Conservation (phyloP, 2,797 vertebrate species). For the Manis crassicaudata region DNA sequence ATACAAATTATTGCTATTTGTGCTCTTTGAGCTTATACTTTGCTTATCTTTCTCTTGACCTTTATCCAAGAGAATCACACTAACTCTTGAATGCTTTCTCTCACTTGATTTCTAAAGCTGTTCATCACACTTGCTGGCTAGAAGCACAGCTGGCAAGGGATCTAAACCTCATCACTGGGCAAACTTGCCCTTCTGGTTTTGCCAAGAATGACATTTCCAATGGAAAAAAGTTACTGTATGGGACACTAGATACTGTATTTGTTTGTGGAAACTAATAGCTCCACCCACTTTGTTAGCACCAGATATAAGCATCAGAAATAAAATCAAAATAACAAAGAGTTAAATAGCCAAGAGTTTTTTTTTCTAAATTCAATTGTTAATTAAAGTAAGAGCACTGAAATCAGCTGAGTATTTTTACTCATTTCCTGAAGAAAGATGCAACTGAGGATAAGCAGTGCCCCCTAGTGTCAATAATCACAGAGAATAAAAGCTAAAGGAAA, state of each 20-base stretch:
- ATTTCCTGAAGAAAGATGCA: slow-evolving; percentile 84
- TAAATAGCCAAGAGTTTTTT: slow-evolving; percentile 69
- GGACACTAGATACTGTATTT: slow-evolving; percentile 69
- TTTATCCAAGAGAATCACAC: slow-evolving; percentile 82
- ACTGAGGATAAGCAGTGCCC: slow-evolving; percentile 98
- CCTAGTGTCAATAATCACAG: slow-evolving; percentile 94
- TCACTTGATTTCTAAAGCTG: slow-evolving; percentile 77
- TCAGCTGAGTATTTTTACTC: slow-evolving; percentile 83
- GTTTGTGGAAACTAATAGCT: slow-evolving; percentile 41
- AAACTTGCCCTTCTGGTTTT: slow-evolving; percentile 86
- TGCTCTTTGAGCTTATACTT: slow-evolving; percentile 66
- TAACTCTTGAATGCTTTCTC: slow-evolving; percentile 75
- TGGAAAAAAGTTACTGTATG: slow-evolving; percentile 72
- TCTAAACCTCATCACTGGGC: slow-evolving; percentile 83
- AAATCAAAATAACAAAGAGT: slow-evolving; percentile 77
- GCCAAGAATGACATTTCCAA: slow-evolving; percentile 85
- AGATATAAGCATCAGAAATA: slow-evolving; percentile 73
- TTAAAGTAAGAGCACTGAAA: slow-evolving; percentile 90
- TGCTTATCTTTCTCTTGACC: slow-evolving; percentile 81
- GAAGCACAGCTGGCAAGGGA: slow-evolving; percentile 87
- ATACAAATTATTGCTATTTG: slow-evolving; percentile 49
- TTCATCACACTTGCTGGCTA: slow-evolving; percentile 83
- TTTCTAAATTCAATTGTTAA: slow-evolving; percentile 84
- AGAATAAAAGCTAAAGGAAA: slow-evolving; percentile 84
- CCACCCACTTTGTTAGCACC: slow-evolving; percentile 70